Base-by-base conservation (phyloP, 2,113 vertebrate species). In the Crypturellus undulatus region DNA sequence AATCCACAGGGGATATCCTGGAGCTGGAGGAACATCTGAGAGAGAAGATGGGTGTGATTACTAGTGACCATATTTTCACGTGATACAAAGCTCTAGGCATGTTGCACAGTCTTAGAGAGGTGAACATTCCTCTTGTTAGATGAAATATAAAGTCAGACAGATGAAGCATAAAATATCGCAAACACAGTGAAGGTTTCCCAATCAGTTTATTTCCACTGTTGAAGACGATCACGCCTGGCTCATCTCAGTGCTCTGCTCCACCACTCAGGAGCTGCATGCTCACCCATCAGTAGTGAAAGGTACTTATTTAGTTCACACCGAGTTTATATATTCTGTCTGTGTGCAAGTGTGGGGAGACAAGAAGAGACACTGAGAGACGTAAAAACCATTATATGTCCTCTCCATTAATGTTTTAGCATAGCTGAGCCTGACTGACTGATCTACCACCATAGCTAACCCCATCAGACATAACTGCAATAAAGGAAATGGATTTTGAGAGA, bases 61-160 rank as follows among this genome's bases (percentile, higher is more conserved):
- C 0, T 0, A 47, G 14, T 12, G 32, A 60, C 34, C 14, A 2
- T 62, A 11, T 58, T 89, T 75, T 67, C 7, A 38, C 0, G 0
- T 6, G 20, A 40, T 58, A 58, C 70, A 58, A 76, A 65, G 59
- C 54, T 72, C 1, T 2, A 79, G 51, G 28, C 30, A 63, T 38
- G n/a, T 62, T 49, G 49, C 38, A 7, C 22, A 8, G 34, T 52
- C 62, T 52, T 63, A n/a, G 51, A 13, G 36, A 60, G 7, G 21
- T 32, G 68, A 36, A 12, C 0, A 0, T 56, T 64, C n/a, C 30
- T 15, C 0, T 32, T 59, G 28, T 36, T 60, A 5, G 62, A 20
- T 45, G 71, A 72, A 51, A 75, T 38, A 63, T 0, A n/a, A 72
- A 7, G 58, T 79, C 64, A 78, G 81, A 51, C 7, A 79, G 64